These are phyloP conservation scores for Melikaiella ostensackeni DNA, from an alignment of 2,888 invertebrate genomes.

Conservation along the genomic window DNA sequence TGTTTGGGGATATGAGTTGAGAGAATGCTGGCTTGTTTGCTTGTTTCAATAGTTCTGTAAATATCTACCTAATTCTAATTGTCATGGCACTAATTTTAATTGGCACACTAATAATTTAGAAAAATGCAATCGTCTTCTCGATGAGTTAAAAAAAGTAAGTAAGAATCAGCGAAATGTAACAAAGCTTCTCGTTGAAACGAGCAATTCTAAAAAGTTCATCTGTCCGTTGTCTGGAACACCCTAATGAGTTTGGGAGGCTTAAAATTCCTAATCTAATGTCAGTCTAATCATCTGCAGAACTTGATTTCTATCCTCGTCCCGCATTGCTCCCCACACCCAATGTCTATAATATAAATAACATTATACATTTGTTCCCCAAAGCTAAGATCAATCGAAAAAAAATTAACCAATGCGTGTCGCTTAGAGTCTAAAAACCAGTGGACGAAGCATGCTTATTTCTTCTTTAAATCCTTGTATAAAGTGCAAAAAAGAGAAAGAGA, in stretches of 20 bases:
- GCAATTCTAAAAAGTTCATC: slow-evolving; percentile 49
- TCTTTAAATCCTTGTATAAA: slow-evolving; percentile 40
- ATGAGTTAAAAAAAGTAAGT: slow-evolving; percentile 18
- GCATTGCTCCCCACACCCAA: slow-evolving; percentile 60
- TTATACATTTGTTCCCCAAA: slow-evolving; percentile 28
- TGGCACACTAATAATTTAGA: slow-evolving; percentile 11
- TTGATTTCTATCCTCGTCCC: slow-evolving; percentile 50
- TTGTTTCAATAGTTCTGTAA: slow-evolving; percentile 32
- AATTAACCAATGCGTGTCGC: slow-evolving; percentile 33
- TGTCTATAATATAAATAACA: slow-evolving; percentile 50
- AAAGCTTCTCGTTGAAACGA: no score
- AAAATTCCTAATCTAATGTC: slow-evolving; percentile 43
- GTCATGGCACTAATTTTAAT: slow-evolving; percentile 28
- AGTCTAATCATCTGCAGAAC: slow-evolving; percentile 36
- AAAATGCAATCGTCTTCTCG: not conserved
- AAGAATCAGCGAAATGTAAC: slow-evolving; percentile 13
- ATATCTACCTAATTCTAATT: slow-evolving; percentile 35
- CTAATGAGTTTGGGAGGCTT: slow-evolving; percentile 74
- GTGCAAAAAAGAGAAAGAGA: slow-evolving; percentile 20
- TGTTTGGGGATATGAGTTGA: slow-evolving; percentile 13
- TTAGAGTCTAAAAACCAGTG: slow-evolving; percentile 40
- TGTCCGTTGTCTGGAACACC: slow-evolving; percentile 76
- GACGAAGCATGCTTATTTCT: slow-evolving; percentile 50
- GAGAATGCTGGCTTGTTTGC: slow-evolving; percentile 27
- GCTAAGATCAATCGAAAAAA: not conserved